Percentiles rank a stretch among this genome's conserved stretches.
phyloP scores from a whole-genome alignment of 2,797 vertebrate genomes.

The Lateolabrax maculatus region DNA sequence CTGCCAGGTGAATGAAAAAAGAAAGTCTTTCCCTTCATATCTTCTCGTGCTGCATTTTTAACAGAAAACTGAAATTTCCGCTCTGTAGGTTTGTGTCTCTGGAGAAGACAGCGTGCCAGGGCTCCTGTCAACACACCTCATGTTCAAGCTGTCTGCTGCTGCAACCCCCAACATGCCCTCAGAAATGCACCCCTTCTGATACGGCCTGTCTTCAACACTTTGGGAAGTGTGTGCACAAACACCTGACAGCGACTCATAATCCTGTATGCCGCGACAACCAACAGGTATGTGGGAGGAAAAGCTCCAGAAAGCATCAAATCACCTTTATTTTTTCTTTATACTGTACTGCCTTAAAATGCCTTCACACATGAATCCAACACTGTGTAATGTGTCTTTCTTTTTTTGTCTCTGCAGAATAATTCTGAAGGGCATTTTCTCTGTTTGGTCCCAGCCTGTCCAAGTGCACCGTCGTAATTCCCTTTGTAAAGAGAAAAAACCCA shows the following conservation, averaged over 20 bases:
- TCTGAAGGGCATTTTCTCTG: constrained; percentile 79
- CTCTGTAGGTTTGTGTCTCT: constrained; percentile 72
- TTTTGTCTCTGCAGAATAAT: constrained; percentile 59
- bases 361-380: not conserved
- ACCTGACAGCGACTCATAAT: constrained; percentile 59
- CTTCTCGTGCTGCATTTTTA: not conserved
- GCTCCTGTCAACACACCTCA: constrained; percentile 84
- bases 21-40: not conserved
- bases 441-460: constrained; percentile 77
- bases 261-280: constrained; percentile 73
- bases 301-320: not conserved
- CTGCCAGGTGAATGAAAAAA: constrained; percentile 73
- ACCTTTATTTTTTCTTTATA: not conserved
- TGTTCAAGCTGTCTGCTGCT: constrained; percentile 83
- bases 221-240: constrained; percentile 79
- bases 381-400: constrained; percentile 6
- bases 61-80: not conserved
- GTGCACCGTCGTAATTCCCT: constrained; percentile 31
- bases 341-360: not conserved
- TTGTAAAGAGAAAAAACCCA: not conserved
- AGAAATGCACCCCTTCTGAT: constrained; percentile 73
- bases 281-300: constrained; percentile 67
- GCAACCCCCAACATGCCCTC: constrained; percentile 72
- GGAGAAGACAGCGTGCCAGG: constrained; percentile 74
- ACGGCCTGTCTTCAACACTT: constrained; percentile 77